phyloP scores from a whole-genome alignment of 2,888 invertebrate genomes.

The Bugula neritina region DNA sequence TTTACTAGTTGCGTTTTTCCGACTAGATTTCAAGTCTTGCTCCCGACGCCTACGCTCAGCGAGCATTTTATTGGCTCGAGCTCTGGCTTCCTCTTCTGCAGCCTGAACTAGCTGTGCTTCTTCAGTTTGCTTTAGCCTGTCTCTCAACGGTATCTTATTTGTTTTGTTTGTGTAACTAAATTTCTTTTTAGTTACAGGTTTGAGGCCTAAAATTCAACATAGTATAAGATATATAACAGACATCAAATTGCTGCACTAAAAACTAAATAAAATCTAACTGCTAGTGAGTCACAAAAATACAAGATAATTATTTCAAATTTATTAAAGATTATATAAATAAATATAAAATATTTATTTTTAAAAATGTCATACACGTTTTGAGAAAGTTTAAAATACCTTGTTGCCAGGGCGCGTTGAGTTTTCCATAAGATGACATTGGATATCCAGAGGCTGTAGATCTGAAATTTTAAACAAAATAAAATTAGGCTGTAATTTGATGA shows the following conservation, averaged over 20 bases:
- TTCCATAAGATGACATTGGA: not conserved
- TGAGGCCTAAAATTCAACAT: not conserved
- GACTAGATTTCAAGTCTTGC: not conserved
- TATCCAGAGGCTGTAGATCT: not conserved
- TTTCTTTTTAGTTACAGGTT: slow-evolving; percentile 7
- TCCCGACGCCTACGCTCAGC: not conserved
- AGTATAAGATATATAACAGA: too few relatives aligned
- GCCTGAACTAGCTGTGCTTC: not conserved
- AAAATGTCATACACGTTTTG: too few relatives aligned
- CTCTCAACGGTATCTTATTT: slow-evolving; percentile 21
- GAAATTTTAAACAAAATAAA: not conserved
- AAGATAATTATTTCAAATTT: too few relatives aligned
- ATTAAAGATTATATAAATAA: too few relatives aligned
- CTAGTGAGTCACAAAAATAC: too few relatives aligned
- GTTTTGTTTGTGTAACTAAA: not conserved
- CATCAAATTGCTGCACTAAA: too few relatives aligned
- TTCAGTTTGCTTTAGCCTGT: slow-evolving; percentile 10
- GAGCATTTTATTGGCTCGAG: slow-evolving; percentile 2
- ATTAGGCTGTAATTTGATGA: too few relatives aligned
- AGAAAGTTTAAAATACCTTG: not conserved
- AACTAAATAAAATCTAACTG: too few relatives aligned
- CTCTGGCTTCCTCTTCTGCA: not conserved
- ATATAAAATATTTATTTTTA: too few relatives aligned
- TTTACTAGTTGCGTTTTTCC: not conserved
- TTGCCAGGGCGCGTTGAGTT: not conserved